Percentiles rank a stretch among this genome's conserved stretches.
These are phyloP conservation scores for Colletes collaris DNA, from an alignment of 2,888 invertebrate species.

Conservation along the genomic window DNA sequence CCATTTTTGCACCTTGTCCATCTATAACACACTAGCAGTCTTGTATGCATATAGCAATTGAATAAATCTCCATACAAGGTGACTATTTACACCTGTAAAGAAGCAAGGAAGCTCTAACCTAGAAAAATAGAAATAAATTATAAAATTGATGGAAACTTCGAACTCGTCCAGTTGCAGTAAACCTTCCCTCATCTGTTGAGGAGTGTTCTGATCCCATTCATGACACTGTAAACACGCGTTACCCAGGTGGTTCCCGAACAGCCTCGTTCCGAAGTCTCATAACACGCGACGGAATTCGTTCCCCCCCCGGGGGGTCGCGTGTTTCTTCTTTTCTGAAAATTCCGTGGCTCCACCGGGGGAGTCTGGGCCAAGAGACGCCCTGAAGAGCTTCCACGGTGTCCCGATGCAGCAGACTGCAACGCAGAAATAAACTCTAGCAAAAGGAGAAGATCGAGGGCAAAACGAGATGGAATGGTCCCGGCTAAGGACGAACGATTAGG, in stretches of 20 bases:
- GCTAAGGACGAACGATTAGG: conserved; percentile 21
- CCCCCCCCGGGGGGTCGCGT: conserved; percentile 24
- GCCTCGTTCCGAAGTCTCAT: conserved; percentile 7
- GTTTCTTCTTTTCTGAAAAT: conserved; percentile 32
- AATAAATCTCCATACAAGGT: too few relatives aligned
- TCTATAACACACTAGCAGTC: too few relatives aligned
- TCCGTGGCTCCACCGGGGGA: conserved; percentile 50
- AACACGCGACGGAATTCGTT: conserved; percentile 51
- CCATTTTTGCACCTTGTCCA: too few relatives aligned
- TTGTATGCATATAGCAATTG: too few relatives aligned
- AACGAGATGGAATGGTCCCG: not conserved
- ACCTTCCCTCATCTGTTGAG: too few relatives aligned
- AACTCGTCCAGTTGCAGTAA: too few relatives aligned
- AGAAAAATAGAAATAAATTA: too few relatives aligned
- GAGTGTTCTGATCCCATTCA: too few relatives aligned
- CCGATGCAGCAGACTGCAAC: conserved; percentile 23
- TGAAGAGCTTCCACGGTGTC: conserved; percentile 33
- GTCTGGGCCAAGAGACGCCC: conserved; percentile 44
- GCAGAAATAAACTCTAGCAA: conserved; percentile 42
- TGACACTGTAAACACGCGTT: not conserved
- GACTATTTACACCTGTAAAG: too few relatives aligned
- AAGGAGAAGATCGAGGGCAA: conserved; percentile 6
- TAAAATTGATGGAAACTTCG: too few relatives aligned
- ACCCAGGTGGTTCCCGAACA: not conserved
- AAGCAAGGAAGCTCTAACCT: too few relatives aligned